Evolutionary conservation across 23 tunicate genomes (phyloP), one percentile per base, ranked within the genome.

Genomic region (Pegea sp.): DNA sequence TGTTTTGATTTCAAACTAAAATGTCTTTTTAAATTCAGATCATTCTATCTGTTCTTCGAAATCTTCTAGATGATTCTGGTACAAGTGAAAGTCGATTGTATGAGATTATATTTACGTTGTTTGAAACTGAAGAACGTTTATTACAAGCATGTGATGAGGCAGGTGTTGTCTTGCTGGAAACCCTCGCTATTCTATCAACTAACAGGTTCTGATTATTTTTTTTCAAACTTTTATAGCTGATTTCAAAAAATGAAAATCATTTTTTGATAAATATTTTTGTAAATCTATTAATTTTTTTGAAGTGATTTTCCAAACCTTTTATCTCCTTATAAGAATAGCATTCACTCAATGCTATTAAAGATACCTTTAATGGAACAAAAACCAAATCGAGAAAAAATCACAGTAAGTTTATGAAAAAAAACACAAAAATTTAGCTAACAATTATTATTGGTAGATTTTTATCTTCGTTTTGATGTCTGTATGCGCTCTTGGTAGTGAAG

Each of bases 131-230:
- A 7, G 59, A 61, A 4, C 33, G 46, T 8, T 8, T 8, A 11
- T 11, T 69, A 8, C 51, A 34, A 2, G 7, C 31, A 4, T 49
- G 22, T 26, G 49, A 59, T 32, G 67, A 60, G 11, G 56, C 66
- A 28, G 44, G 59, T 22, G 18, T 29, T 18, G 56, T 64, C 33
- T 29, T 77, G 64, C 42, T 63, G 58, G 90, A 77, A 34, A 77
- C 76, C 13, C 48, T 77, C 44, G 90, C 75, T n/a, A 57, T 69
- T 8, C 49, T 77, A 1, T 61, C 70, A 4, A 46, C 75, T 3
- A 62, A 59, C 20, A 57, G 67, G 71, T 72, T 27, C 16, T n/a
- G n/a, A n/a, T n/a, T n/a, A n/a, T n/a, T n/a, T n/a, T n/a, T n/a
- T n/a, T n/a, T n/a, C n/a, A n/a, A n/a, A n/a, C n/a, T n/a, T n/a